Conservation (phyloP, 2,113 vertebrate genomes). For the Anolis sagrei region DNA sequence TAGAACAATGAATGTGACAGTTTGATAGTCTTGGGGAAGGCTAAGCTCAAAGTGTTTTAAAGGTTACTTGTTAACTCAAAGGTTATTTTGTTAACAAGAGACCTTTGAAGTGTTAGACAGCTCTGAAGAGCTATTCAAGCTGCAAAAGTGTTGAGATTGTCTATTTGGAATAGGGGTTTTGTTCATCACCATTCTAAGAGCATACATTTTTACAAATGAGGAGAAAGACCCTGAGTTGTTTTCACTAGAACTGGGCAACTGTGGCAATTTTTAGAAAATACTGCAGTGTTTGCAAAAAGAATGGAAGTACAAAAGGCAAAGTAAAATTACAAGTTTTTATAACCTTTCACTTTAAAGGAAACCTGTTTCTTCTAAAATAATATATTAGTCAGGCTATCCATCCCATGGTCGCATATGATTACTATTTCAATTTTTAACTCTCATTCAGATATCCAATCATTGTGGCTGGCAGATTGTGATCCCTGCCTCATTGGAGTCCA, state of each 20-base stretch:
- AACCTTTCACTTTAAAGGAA: conserved; percentile 7
- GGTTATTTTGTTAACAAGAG: conserved; percentile 29
- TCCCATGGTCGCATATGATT: neutral
- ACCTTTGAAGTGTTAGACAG: conserved; percentile 22
- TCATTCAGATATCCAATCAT: neutral
- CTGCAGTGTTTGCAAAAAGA: conserved; percentile 20
- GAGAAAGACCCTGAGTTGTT: neutral
- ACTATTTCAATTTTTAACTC: neutral
- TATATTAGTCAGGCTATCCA: neutral
- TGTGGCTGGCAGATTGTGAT: neutral
- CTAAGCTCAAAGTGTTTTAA: conserved; percentile 14
- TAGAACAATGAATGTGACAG: neutral
- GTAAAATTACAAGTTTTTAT: conserved; percentile 17
- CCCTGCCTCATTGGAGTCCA: neutral
- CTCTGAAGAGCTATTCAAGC: conserved; percentile 19
- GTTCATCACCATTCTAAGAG: neutral
- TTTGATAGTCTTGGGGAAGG: neutral
- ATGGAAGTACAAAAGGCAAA: neutral
- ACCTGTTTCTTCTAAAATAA: neutral
- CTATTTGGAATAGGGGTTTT: conserved; percentile 1
- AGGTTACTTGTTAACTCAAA: conserved; percentile 36
- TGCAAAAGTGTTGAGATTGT: conserved; percentile 14
- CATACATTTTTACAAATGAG: neutral
- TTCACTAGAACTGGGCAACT: neutral
- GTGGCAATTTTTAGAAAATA: neutral